Conservation (phyloP, 2,888 invertebrate genomes). For the Trachelus stipa region DNA sequence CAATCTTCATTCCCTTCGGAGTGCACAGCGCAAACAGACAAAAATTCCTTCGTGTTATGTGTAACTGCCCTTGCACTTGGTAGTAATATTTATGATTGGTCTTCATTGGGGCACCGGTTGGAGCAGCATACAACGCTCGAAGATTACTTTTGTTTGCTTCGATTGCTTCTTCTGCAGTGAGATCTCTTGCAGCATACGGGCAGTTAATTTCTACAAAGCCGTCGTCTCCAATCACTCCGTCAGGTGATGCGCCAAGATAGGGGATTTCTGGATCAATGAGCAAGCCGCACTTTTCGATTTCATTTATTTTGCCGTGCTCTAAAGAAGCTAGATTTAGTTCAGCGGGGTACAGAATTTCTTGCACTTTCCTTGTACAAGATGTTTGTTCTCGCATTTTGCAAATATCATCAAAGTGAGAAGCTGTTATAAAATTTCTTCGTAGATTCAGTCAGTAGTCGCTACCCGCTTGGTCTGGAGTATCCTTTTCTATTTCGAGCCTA, state of each 20-base stretch:
- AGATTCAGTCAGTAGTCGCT: too few species aligned
- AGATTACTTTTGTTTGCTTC: constrained; percentile 5
- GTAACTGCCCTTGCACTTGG: constrained; percentile 39
- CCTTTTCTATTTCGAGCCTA: too few species aligned
- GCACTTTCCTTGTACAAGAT: too few species aligned
- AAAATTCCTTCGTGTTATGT: constrained; percentile 33
- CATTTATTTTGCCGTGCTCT: too few species aligned
- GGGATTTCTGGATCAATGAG: background rate
- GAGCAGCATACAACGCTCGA: constrained; percentile 15
- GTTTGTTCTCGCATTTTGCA: too few species aligned
- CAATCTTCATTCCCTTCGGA: constrained; percentile 22
- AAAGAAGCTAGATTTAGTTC: too few species aligned
- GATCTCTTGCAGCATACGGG: constrained; percentile 27
- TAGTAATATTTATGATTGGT: constrained; percentile 30
- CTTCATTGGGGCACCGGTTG: constrained; percentile 24
- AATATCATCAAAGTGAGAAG: too few species aligned
- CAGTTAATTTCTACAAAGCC: constrained; percentile 41
- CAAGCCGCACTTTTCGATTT: too few species aligned
- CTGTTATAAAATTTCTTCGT: too few species aligned
- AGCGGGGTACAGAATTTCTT: too few species aligned
- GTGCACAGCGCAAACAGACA: constrained; percentile 40
- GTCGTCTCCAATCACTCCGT: constrained; percentile 36
- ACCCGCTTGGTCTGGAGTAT: too few species aligned
- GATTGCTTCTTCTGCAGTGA: constrained; percentile 24
- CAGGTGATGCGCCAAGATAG: constrained; percentile 38